Percentiles rank a stretch among this genome's conserved stretches.
These are phyloP conservation scores for Pollenia griseotomentosa DNA, from an alignment of 2,888 invertebrate species.

Conservation along the genomic window DNA sequence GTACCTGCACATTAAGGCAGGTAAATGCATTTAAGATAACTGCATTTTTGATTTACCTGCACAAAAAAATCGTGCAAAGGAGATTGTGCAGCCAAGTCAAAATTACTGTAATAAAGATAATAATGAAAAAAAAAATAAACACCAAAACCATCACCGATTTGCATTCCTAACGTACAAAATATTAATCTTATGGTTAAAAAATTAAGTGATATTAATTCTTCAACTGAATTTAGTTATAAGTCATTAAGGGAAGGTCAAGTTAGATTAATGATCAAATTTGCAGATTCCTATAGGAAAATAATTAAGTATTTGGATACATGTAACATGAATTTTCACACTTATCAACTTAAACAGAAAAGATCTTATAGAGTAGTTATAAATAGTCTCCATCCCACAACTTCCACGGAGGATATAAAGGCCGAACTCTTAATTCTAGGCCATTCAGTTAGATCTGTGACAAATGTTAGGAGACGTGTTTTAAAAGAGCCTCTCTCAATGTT, in stretches of 20 bases:
- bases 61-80: too few relatives aligned
- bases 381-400: neutral
- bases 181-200: too few relatives aligned
- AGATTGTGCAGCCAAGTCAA: too few relatives aligned
- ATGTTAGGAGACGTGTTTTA: neutral
- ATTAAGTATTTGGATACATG: too few relatives aligned
- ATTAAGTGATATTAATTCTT: neutral
- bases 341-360: neutral
- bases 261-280: too few relatives aligned
- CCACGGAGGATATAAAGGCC: neutral
- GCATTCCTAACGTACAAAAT: conserved; percentile 6
- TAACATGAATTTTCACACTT: too few relatives aligned
- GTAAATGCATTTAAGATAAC: too few relatives aligned
- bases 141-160: conserved; percentile 35
- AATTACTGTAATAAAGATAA: conserved; percentile 40
- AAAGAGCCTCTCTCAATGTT: neutral
- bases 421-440: neutral
- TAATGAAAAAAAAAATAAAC: conserved; percentile 53
- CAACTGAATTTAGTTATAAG: neutral
- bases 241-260: too few relatives aligned
- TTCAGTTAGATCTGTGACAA: conserved; percentile 33
- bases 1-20: too few relatives aligned
- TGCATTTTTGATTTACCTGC: too few relatives aligned
- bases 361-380: neutral
- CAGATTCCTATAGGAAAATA: too few relatives aligned